phyloP scores from a whole-genome alignment of 2,888 invertebrate species.

The Euclidia mi region DNA sequence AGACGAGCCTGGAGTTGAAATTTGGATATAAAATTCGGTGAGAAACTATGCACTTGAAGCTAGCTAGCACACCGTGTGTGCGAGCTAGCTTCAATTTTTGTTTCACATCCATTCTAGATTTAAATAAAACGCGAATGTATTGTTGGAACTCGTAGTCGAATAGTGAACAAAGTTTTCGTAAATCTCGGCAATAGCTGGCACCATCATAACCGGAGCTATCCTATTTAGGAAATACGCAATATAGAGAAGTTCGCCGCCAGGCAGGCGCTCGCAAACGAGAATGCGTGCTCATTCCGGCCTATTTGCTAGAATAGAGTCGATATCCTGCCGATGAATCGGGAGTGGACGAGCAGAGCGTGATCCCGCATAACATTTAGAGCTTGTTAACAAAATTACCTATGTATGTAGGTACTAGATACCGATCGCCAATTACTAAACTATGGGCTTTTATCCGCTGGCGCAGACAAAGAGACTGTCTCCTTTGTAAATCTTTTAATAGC shows the following conservation, averaged over 20 bases:
- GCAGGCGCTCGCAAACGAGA: slow-evolving; percentile 73
- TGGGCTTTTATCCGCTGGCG: slow-evolving; percentile 15
- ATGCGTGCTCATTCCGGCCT: slow-evolving; percentile 73
- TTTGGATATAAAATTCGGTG: slow-evolving; percentile 55
- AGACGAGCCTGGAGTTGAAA: slow-evolving; percentile 59
- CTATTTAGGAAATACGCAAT: slow-evolving; percentile 79
- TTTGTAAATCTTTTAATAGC: slow-evolving; percentile 48
- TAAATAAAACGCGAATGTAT: slow-evolving; percentile 50
- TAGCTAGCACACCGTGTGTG: too few relatives aligned
- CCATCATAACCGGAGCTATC: slow-evolving; percentile 75
- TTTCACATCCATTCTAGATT: slow-evolving; percentile 27
- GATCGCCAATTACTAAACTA: slow-evolving; percentile 45
- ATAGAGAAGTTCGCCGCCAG: slow-evolving; percentile 79
- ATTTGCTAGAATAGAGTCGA: slow-evolving; percentile 74
- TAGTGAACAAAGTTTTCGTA: slow-evolving; percentile 61
- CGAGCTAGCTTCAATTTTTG: too few relatives aligned
- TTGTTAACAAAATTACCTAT: slow-evolving; percentile 59
- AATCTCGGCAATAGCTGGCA: slow-evolving; percentile 67
- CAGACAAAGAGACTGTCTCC: slow-evolving; percentile 38
- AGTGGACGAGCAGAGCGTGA: slow-evolving; percentile 70
- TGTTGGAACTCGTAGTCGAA: slow-evolving; percentile 44
- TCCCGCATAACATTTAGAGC: slow-evolving; percentile 75
- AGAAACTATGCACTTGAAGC: slow-evolving; percentile 40
- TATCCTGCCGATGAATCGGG: slow-evolving; percentile 72
- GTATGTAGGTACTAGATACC: slow-evolving; percentile 39